Conservation (phyloP, 1,140 invertebrate genomes). For the Laupala kohalensis region DNA sequence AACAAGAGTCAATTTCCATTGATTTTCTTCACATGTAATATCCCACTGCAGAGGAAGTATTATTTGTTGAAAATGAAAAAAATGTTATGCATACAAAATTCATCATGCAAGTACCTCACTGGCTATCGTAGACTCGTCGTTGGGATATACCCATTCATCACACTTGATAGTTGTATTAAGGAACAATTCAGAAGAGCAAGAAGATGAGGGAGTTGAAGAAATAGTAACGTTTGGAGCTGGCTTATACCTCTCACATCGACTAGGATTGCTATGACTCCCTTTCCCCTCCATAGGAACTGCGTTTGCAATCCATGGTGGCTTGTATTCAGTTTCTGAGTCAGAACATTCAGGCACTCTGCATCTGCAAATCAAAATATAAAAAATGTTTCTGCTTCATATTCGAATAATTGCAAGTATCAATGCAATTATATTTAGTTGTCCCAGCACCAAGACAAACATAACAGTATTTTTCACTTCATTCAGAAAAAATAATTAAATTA, state of each 20-base stretch:
- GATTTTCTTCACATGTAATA: conserved; percentile 28
- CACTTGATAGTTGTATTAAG: conserved; percentile 24
- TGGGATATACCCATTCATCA: conserved; percentile 32
- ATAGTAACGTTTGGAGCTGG: neutral
- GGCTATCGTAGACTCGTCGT: conserved; percentile 30
- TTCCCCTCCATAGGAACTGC: neutral
- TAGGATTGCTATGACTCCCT: neutral
- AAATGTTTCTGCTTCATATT: too few species aligned
- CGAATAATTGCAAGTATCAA: too few species aligned
- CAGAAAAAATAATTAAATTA: neutral
- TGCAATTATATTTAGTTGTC: too few species aligned
- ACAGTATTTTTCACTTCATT: neutral
- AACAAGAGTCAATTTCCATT: conserved; percentile 46
- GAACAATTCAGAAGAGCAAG: neutral
- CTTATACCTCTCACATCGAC: neutral
- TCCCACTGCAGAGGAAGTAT: conserved; percentile 2
- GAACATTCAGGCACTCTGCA: conserved; percentile 36
- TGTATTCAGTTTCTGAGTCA: neutral
- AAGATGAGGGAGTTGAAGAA: neutral
- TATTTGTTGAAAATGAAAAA: too few species aligned
- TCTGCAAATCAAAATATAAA: neutral
- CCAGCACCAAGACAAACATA: neutral
- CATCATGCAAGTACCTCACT: conserved; percentile 28
- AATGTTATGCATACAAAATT: neutral
- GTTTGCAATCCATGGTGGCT: neutral